Evolutionary conservation across 2,797 vertebrate species (phyloP), one percentile per base, ranked within the genome.

Genomic region (Urophycis tenuis): DNA sequence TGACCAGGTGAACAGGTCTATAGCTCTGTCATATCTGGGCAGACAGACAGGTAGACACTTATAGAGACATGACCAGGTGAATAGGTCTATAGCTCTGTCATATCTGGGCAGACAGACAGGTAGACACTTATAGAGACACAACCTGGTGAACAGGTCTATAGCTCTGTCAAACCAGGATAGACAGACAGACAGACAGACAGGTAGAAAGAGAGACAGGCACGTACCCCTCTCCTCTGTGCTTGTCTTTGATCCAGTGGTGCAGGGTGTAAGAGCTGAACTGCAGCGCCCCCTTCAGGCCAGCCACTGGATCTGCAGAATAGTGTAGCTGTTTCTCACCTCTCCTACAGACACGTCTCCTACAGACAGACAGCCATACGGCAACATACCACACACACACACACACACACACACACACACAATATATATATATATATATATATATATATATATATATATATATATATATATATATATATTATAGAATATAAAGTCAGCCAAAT

Each of bases 251-350:
- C 94, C 94, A 95, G 86, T 95, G 94, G 83, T 95, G 94, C 86
- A 95, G 86, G 5, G 94, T 93, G 79, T 94, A 91, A 45, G 94
- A 95, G 89, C 94, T 95, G 85, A 95, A 95, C 91, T 95, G 94
- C 82, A 95, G 90, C 0, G 94, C 94, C 83, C 94, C 94, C 85
- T 95, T 95, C 84, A 95, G 85, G 74, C 94, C 94, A 4, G 94
- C 94, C 94, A 95, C 84, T 95, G 94, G 86, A 95, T 95, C 89
- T 95, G 94, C 94, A 95, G 95, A 88, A 95, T 95, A 79, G 94
- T 95, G 89, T 94, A 92, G 1, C 94, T 95, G 85, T 90, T 95
- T 72, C 93, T 92, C 36, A 95, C 94, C 80, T 94, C 94, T 85
- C 95, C 94, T 10, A 95, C 81, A 95, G 94, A 0, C 94, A 95